Evolutionary conservation across 2,888 invertebrate genomes (phyloP), one percentile per base, ranked within the genome.

Genomic region (Sarcophaga rosellei): DNA sequence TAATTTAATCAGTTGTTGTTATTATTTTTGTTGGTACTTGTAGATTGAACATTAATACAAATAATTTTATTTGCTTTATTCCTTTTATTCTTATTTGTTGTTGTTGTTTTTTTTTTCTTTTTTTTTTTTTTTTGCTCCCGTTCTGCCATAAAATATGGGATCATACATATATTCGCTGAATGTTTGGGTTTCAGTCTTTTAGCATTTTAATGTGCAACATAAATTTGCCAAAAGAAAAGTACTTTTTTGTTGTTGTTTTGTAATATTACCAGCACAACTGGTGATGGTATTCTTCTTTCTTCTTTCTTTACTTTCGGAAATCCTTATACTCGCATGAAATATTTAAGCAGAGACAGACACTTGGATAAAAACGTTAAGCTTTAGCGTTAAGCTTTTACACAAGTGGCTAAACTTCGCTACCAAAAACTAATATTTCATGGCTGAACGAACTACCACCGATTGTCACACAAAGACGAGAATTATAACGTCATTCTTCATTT

Each of bases 161-260:
- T 62, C 53, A 59, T 59, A 70, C 17, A 66, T 59, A 69, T 15
- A 68, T 70, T 62, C 73, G 59, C 35, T 70, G 70, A 76, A 82
- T 74, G 66, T 78, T 81, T 70, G 62, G 15, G n/a, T 69, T 85
- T 63, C 62, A 80, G 68, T 45, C 75, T 79, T 53, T 79, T 23
- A 77, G 57, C 20, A 78, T 79, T 79, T 79, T 72, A 79, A 81
- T 80, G 82, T 80, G 59, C 47, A 81, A 75, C 85, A 85, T 85
- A 85, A 85, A 78, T 87, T 85, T 75, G 23, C 75, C 61, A 62
- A 68, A n/a, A n/a, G n/a, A n/a, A 85, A 84, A 85, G 21, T 68
- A 72, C 17, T 75, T 70, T 69, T 76, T 59, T 76, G 62, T 17
- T 62, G 62, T 62, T 53, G 53, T 53, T 12, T 53, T 53, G 4